Base-by-base conservation (phyloP, 2,113 vertebrate species). In the Larimichthys crocea region DNA sequence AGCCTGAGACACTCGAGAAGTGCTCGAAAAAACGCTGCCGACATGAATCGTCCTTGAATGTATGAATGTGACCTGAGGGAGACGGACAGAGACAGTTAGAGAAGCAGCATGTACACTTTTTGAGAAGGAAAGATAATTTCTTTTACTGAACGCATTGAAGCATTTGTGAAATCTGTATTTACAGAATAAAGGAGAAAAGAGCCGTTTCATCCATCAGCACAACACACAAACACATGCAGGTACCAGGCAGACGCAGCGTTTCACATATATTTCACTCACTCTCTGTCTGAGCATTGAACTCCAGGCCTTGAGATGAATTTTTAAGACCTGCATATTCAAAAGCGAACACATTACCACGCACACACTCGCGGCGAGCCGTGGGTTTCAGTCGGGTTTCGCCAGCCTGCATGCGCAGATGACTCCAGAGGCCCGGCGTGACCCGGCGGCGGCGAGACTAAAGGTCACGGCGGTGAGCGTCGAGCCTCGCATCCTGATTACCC, bases 401-500 rank as follows among this genome's bases (percentile, higher is more conserved):
- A 76, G 74, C 72, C 77, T 87, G 84, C 86, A 90, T 85, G 79
- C 40, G 0, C 83, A 86, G 94, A 92, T 96, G 96, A 96, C 94
- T 95, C 96, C 94, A 10, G 78, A 88, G 87, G 77, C 81, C 44
- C 61, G 68, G 67, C 48, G 48, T 89, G 87, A 89, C 88, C 88
- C 62, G 90, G 88, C 86, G 83, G 85, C 69, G 79, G 81, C 80
- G 66, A 77, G 90, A 88, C 94, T 92, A 89, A 97, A 97, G 97
- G 97, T 98, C 96, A 97, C 92, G 94, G 96, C 73, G 65, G 93
- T 92, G 82, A 95, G 94, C 92, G 94, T 92, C 95, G 91, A 93
- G 95, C 84, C 91, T 90, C 86, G 96, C 96, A 96, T 97, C 95
- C 95, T 96, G 96, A 97, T 97, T 96, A 96, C 95, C 96, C 95